phyloP scores from a whole-genome alignment of 2,113 vertebrate species.

The Amazona vittata region DNA sequence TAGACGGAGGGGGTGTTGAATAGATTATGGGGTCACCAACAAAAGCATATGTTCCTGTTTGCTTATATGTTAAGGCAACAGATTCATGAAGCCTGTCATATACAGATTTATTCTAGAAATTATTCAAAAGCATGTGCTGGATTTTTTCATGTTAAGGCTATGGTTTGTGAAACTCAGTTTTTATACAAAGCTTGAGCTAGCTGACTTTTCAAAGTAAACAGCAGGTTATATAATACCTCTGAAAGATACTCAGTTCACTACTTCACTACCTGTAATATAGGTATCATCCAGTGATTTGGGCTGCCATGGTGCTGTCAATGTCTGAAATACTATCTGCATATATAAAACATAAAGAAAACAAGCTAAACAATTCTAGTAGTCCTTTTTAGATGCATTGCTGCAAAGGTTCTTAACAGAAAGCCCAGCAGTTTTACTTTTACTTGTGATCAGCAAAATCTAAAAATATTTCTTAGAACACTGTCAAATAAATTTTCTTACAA shows the following conservation, averaged over 20 bases:
- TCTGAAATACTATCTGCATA: not conserved
- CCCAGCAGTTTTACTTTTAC: not conserved
- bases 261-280: not conserved
- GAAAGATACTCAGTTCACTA: not conserved
- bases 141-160: not conserved
- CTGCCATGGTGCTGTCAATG: not conserved
- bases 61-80: not conserved
- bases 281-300: not conserved
- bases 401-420: not conserved
- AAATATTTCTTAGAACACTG: not conserved
- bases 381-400: not conserved
- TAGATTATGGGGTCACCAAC: not conserved
- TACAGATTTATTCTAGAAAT: not conserved
- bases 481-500: not conserved
- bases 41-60: not conserved
- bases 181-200: not conserved
- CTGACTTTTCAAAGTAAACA: not conserved
- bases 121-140: not conserved
- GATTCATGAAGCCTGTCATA: not conserved
- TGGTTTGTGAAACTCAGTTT: not conserved
- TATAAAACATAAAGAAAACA: not conserved
- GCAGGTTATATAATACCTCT: not conserved
- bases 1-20: not conserved
- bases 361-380: not conserved
- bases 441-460: not conserved